A percentile compares a stretch with the other conserved stretches of the same genome.
Conservation (phyloP, 2,888 invertebrate genomes). For the Fragum whitleyi region DNA sequence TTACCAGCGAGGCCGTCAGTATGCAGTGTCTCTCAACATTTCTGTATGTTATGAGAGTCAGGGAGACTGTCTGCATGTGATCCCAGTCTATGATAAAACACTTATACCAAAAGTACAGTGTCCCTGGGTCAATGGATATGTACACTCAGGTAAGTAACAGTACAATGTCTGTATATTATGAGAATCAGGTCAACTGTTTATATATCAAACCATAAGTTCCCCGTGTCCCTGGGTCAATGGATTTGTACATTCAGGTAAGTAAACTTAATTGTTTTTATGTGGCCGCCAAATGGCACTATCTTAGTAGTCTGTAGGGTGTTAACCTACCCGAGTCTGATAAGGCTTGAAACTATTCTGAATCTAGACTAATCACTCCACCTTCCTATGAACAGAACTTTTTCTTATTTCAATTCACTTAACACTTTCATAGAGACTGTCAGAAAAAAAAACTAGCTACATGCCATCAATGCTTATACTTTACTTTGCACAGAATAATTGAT, state of each 20-base stretch:
- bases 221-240: slow-evolving; percentile 50
- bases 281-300: too few relatives aligned
- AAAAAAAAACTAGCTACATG: too few relatives aligned
- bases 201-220: slow-evolving; percentile 23
- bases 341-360: too few relatives aligned
- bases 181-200: slow-evolving; percentile 36
- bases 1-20: slow-evolving; percentile 46
- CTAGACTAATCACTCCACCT: too few relatives aligned
- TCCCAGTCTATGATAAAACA: slow-evolving; percentile 38
- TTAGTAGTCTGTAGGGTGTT: too few relatives aligned
- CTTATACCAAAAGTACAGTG: slow-evolving; percentile 58
- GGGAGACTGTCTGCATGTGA: slow-evolving; percentile 29
- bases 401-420: too few relatives aligned
- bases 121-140: slow-evolving; percentile 47
- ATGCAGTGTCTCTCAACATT: slow-evolving; percentile 54
- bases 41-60: slow-evolving; percentile 58
- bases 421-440: too few relatives aligned
- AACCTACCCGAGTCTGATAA: too few relatives aligned
- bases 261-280: too few relatives aligned
- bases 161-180: slow-evolving; percentile 58
- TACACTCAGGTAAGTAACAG: slow-evolving; percentile 10
- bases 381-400: too few relatives aligned
- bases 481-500: too few relatives aligned
- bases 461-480: too few relatives aligned
- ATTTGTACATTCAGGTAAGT: slow-evolving; percentile 31